These are phyloP conservation scores for Heliconius hewitsoni DNA, from an alignment of 1,140 invertebrate species.

Conservation along the genomic window DNA sequence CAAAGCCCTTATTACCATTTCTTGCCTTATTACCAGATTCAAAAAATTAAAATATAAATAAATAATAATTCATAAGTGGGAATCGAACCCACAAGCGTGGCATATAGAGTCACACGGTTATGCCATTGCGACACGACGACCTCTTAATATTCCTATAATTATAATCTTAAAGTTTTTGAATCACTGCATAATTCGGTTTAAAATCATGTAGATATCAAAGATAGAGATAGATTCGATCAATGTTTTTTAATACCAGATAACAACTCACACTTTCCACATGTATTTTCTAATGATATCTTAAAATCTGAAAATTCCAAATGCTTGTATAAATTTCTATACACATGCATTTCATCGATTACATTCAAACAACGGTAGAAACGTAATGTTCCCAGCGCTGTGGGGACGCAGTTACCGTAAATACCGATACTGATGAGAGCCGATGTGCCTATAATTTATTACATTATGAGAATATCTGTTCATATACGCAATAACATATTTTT, in stretches of 20 bases:
- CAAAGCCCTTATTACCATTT: too few species aligned
- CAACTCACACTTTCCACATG: not conserved
- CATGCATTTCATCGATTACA: conserved; percentile 20
- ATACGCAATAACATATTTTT: conserved; percentile 46
- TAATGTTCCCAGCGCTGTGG: conserved; percentile 30
- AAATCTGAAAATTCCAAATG: not conserved
- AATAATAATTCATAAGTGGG: too few species aligned
- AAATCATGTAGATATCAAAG: not conserved
- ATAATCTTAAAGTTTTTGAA: not conserved
- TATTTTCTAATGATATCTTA: conserved; percentile 3
- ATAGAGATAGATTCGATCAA: not conserved
- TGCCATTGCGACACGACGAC: too few species aligned
- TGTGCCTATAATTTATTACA: conserved; percentile 31
- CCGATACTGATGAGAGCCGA: conserved; percentile 4
- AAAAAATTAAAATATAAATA: too few species aligned
- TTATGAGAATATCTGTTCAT: conserved; percentile 30
- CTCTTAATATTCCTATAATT: not conserved
- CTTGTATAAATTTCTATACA: conserved; percentile 13
- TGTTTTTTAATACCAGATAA: not conserved
- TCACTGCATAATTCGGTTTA: not conserved
- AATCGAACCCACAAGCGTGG: too few species aligned
- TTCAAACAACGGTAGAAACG: not conserved
- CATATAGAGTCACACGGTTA: too few species aligned
- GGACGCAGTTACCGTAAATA: conserved; percentile 20
- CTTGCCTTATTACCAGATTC: too few species aligned